Percentiles rank a stretch among this genome's conserved stretches.
Conservation (phyloP, 2,797 vertebrate genomes). For the Syngnathus acus region DNA sequence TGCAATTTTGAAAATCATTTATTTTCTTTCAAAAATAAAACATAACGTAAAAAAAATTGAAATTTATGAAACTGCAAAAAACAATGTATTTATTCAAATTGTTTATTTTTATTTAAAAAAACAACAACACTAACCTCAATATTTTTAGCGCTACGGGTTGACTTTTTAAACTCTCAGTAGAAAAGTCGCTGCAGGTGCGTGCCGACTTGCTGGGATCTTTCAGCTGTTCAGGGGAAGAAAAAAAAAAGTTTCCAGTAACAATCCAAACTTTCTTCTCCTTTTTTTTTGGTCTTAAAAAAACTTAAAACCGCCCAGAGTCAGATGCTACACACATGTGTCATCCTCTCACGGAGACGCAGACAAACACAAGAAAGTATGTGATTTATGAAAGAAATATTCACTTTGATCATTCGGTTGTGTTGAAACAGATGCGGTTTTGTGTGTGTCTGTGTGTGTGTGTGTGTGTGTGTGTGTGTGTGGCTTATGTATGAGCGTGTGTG, state of each 20-base stretch:
- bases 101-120: too few species aligned
- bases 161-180: background rate
- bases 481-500: background rate
- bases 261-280: conserved; percentile 1
- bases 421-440: conserved; percentile 42
- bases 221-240: background rate
- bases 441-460: conserved; percentile 7
- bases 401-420: conserved; percentile 43
- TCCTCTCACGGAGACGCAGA: conserved; percentile 21
- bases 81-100: too few species aligned
- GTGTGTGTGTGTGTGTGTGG: conserved; percentile 14
- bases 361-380: conserved; percentile 21
- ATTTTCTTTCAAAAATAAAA: too few species aligned
- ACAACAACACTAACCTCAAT: too few species aligned
- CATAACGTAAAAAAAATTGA: too few species aligned
- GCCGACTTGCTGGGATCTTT: background rate
- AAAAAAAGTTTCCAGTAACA: conserved; percentile 7
- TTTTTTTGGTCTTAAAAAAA: conserved; percentile 7
- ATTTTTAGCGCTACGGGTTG: too few species aligned
- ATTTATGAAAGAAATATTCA: conserved; percentile 34
- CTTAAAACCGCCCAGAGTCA: background rate
- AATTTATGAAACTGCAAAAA: background rate
- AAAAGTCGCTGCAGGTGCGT: conserved; percentile 2
- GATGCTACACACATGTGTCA: conserved; percentile 16
- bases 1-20: too few species aligned